Base-by-base conservation (phyloP, 2,797 vertebrate genomes). In the Enteromius thamalakanensis region DNA sequence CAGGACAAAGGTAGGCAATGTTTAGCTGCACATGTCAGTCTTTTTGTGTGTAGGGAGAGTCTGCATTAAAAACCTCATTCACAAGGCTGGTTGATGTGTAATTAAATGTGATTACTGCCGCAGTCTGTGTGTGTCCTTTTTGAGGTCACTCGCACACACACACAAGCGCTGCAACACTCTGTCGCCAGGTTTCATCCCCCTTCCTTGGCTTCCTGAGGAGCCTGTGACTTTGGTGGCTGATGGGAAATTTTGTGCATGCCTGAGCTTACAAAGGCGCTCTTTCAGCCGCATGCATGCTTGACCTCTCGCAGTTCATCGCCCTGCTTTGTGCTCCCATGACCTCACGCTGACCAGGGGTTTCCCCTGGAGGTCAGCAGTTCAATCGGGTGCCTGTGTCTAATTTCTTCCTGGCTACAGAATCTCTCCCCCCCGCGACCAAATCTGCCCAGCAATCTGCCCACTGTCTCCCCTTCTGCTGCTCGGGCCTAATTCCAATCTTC, bases 91-190 rank as follows among this genome's bases (percentile, higher is more conserved):
- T 93, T 95, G 94, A 94, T 94, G 93, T 91, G 93, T 95, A 95
- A 95, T 95, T 95, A 95, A 95, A 95, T 94, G 94, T 95, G 95
- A 95, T 95, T 95, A 95, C 92, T 93, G 94, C 93, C 94, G 93
- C 93, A 93, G 93, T 85, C 84, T 86, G 77, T 86, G 87, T 93
- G 92, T 93, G 94, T 94, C 87, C 86, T 86, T 84, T 87, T 75
- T 70, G 79, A 87, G 88, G 85, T 85, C 85, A 84, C 82, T 64
- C 90, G 17, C 51, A 84, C 76, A 70, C 74, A 9, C 81, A 62
- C 86, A 86, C 51, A 76, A 77, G 88, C 81, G 34, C 79, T 82
- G 51, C 67, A 82, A 81, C 72, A 81, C 85, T 62, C 65, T 45
- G 32, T 81, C 71, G 58, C 71, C 87, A 88, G 86, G 88, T 87